phyloP scores from a whole-genome alignment of 2,888 invertebrate species.

The Hypomecis punctinalis region DNA sequence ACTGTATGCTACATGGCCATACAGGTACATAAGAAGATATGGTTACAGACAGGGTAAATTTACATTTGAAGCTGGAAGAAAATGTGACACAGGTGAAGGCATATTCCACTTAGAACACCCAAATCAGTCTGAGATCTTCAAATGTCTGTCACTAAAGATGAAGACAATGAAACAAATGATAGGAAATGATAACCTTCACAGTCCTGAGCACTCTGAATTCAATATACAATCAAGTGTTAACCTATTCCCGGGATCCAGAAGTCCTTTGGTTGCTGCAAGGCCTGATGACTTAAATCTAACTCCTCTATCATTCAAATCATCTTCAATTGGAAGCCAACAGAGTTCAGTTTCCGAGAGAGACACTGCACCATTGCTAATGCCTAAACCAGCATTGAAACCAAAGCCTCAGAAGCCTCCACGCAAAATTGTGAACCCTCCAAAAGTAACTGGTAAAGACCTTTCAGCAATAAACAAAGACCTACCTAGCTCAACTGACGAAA shows the following conservation, averaged over 20 bases:
- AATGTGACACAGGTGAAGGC: constrained; percentile 94
- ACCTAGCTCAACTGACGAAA: constrained; percentile 57
- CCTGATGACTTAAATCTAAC: constrained; percentile 80
- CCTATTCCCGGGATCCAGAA: constrained; percentile 93
- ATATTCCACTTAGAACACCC: constrained; percentile 92
- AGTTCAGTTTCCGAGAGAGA: constrained; percentile 72
- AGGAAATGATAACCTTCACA: constrained; percentile 87
- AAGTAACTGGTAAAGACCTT: constrained; percentile 68
- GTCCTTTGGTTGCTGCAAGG: constrained; percentile 89
- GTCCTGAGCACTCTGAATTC: constrained; percentile 88
- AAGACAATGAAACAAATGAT: constrained; percentile 94
- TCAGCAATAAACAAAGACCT: constrained; percentile 63
- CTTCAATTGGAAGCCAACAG: constrained; percentile 74
- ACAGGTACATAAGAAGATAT: constrained; percentile 92
- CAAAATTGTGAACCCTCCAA: constrained; percentile 80
- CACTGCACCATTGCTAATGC: constrained; percentile 75
- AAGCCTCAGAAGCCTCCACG: constrained; percentile 87
- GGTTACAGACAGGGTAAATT: constrained; percentile 95
- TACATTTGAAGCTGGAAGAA: constrained; percentile 94
- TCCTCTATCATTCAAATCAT: constrained; percentile 76
- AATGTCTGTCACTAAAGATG: constrained; percentile 93
- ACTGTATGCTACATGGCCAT: constrained; percentile 92
- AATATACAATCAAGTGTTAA: constrained; percentile 90
- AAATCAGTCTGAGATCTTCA: constrained; percentile 93
- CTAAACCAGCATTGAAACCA: constrained; percentile 85